These are phyloP conservation scores for Drosophila yooni DNA, from an alignment of 2,888 invertebrate genomes.

Conservation along the genomic window DNA sequence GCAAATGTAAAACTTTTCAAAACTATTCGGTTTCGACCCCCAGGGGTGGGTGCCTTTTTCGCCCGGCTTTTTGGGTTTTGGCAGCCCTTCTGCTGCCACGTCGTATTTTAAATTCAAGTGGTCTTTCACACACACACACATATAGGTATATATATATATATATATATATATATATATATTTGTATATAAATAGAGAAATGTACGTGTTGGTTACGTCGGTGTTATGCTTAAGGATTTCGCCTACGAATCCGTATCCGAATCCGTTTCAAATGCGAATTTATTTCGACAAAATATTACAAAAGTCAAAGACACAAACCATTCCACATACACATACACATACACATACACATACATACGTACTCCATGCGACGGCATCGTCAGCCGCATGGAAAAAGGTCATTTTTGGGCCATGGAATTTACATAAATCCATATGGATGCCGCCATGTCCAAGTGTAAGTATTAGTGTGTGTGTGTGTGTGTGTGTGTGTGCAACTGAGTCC, in stretches of 20 bases:
- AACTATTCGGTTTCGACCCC: constrained; percentile 68
- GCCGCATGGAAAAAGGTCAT: constrained; percentile 80
- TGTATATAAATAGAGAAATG: constrained; percentile 14
- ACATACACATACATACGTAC: not conserved
- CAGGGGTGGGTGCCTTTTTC: constrained; percentile 38
- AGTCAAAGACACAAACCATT: constrained; percentile 79
- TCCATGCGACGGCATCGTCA: constrained; percentile 26
- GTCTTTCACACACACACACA: constrained; percentile 52
- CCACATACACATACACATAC: constrained; percentile 4
- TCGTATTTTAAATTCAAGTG: constrained; percentile 83
- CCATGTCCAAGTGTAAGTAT: constrained; percentile 37
- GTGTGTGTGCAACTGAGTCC: constrained; percentile 53
- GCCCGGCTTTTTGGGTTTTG: constrained; percentile 28
- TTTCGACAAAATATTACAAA: constrained; percentile 83
- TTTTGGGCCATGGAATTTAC: constrained; percentile 81
- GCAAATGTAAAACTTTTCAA: constrained; percentile 78
- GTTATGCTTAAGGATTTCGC: constrained; percentile 82
- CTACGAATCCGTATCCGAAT: constrained; percentile 80
- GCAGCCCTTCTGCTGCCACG: constrained; percentile 73
- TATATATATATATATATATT: not conserved
- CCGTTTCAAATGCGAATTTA: constrained; percentile 84
- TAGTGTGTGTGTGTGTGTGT: constrained; percentile 5
- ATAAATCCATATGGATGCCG: constrained; percentile 83
- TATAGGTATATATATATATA: not conserved
- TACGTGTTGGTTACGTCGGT: constrained; percentile 53